Evolutionary conservation across 2,113 vertebrate genomes (phyloP), one percentile per base, ranked within the genome.

Genomic region (Steatornis caripensis): DNA sequence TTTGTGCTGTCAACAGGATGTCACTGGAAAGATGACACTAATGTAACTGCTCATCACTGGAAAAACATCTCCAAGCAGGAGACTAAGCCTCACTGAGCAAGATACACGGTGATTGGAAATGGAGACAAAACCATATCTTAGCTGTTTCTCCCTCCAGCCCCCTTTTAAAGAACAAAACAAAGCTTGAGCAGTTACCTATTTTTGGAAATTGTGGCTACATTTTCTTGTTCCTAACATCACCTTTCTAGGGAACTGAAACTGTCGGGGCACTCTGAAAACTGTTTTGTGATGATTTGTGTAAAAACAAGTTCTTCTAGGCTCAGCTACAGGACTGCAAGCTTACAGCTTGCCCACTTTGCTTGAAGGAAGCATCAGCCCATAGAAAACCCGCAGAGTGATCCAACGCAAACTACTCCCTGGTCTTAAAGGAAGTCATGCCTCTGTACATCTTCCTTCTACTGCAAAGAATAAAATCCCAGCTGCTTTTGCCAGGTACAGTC

Each of bases 301-400:
- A 4, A 49, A 11, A 27, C 26, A 26, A 71, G 19, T 36, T 76
- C 19, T 46, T 57, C 37, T 9, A 27, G 19, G 36, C 37, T 75
- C 61, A 60, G 45, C n/a, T 53, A 16, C 66, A 70, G 66, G 39
- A n/a, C 43, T 48, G 65, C 2, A 0, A 69, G 57, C 23, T 66
- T 54, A 53, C 10, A 54, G 79, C 62, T n/a, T 32, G 23, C 32
- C 41, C 17, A 9, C 61, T 53, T 51, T 5, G 9, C 57, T 20
- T 26, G 32, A 16, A 65, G 12, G 1, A 1, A 77, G 10, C 29
- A 77, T 32, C 55, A 65, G n/a, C 30, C 27, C 4, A 0, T 4
- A 48, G 62, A 34, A 76, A 91, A 75, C 30, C 55, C 54, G 36
- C 8, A 16, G 4, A 18, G 26, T 9, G 58, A 83, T 34, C 32